Base-by-base conservation (phyloP, 2,888 invertebrate genomes). In the Dichetophora obliterata region DNA sequence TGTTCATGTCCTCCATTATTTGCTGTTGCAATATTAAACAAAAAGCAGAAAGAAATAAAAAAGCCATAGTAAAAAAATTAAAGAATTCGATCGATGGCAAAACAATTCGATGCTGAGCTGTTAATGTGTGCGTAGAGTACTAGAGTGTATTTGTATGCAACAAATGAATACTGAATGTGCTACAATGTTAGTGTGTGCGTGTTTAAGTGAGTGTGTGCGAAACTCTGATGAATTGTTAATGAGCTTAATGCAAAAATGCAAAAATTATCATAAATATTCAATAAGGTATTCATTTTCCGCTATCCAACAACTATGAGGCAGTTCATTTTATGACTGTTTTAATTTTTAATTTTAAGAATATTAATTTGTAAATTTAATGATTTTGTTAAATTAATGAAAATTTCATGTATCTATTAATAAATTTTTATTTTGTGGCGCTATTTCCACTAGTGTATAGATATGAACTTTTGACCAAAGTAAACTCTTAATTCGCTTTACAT, bases 181-280 rank as follows among this genome's bases (percentile, higher is more conserved):
- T 22, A 4, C 9, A 27, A n/a, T 16, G 16, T 16, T 8, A 4
- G 16, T 19, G 4, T 9, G 52, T 19, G 19, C 1, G 19, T 52
- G 16, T 19, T n/a, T n/a, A n/a, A n/a, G n/a, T n/a, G n/a, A n/a
- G 48, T 66, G 61, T 66, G 66, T 48, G 19, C n/a, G 66, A 22
- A 54, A 22, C 57, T 14, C 31, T 24, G 69, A 69, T 69, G 69
- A 69, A 69, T 69, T 69, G 69, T 69, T 69, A 69, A 63, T 63
- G 63, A 63, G 63, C 24, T 31, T 22, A 59, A 48, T 31, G 34
- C 27, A 16, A 48, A 69, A n/a, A 22, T 16, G 52, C 6, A 68
- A 24, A 69, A 54, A 69, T 69, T 54, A 69, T 54, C 52, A 69
- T 69, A 69, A 69, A 69, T 69, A 69, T 52, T 69, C 43, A 19